Evolutionary conservation across 2,888 invertebrate species (phyloP).

Genomic region (Limnephilus lunatus): DNA sequence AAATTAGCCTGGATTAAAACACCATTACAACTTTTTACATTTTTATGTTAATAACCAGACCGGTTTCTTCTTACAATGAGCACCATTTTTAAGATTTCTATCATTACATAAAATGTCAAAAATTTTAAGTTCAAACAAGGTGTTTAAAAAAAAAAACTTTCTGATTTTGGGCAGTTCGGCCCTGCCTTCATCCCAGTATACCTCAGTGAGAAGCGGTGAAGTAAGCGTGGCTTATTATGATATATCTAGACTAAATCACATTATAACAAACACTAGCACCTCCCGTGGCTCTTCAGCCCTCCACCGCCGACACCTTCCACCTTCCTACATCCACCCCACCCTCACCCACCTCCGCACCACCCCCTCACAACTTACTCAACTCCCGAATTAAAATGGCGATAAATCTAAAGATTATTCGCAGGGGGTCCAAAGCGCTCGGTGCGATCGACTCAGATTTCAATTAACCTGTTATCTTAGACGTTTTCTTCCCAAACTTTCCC

Average conservation of each 20-base stretch:
- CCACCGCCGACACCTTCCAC: constrained; percentile 65
- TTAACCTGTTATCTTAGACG: constrained; percentile 53
- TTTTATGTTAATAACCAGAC: no score
- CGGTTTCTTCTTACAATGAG: no score
- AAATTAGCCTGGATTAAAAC: no score
- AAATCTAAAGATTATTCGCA: constrained; percentile 63
- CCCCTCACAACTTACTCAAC: constrained; percentile 67
- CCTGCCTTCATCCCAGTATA: constrained; percentile 44
- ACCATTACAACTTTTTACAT: no score
- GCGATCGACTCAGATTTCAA: constrained; percentile 56
- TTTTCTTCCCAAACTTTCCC: constrained; percentile 16
- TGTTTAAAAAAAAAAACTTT: neutral
- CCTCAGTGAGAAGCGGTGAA: constrained; percentile 68
- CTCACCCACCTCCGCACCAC: constrained; percentile 67
- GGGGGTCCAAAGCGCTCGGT: constrained; percentile 44
- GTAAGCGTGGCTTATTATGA: constrained; percentile 76
- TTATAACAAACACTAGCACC: constrained; percentile 70
- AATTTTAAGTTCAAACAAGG: neutral
- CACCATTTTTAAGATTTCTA: no score
- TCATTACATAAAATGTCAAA: neutral
- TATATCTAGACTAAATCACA: constrained; percentile 75
- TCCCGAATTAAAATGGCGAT: constrained; percentile 57
- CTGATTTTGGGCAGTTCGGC: constrained; percentile 21
- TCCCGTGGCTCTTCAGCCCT: constrained; percentile 67
- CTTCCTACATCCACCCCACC: constrained; percentile 69